Percentiles rank a stretch among this genome's conserved stretches.
Conservation (phyloP, 2,888 invertebrate genomes). For the Nezara viridula region DNA sequence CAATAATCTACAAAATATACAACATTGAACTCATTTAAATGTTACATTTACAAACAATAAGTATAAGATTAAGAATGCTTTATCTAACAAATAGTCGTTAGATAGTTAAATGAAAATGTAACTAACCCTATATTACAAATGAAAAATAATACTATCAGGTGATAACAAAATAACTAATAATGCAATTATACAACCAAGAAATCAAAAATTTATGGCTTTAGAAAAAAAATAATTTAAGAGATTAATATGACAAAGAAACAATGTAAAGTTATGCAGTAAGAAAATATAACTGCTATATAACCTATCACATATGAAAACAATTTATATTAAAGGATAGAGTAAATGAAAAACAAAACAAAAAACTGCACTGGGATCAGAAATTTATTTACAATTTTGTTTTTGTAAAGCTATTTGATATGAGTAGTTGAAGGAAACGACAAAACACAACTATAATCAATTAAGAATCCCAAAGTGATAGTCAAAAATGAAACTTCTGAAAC, state of each 20-base stretch:
- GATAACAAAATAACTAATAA: background rate
- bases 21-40: background rate
- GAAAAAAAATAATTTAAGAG: background rate
- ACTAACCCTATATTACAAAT: background rate
- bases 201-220: background rate
- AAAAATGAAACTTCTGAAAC: conserved; percentile 47
- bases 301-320: background rate
- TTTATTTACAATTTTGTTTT: background rate
- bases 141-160: background rate
- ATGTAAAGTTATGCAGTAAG: background rate
- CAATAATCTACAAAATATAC: conserved; percentile 73
- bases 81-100: background rate
- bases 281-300: background rate
- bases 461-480: conserved; percentile 66
- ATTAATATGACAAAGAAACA: background rate
- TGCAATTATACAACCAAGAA: background rate
- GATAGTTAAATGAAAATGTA: background rate
- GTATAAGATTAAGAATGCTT: too few relatives aligned
- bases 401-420: conserved; percentile 55
- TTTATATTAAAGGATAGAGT: background rate
- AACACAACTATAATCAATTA: conserved; percentile 68
- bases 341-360: background rate
- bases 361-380: background rate
- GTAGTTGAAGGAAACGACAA: conserved; percentile 53
- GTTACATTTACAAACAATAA: background rate